Evolutionary conservation across 2,797 vertebrate genomes (phyloP).

Genomic region (Gouania willdenowi): DNA sequence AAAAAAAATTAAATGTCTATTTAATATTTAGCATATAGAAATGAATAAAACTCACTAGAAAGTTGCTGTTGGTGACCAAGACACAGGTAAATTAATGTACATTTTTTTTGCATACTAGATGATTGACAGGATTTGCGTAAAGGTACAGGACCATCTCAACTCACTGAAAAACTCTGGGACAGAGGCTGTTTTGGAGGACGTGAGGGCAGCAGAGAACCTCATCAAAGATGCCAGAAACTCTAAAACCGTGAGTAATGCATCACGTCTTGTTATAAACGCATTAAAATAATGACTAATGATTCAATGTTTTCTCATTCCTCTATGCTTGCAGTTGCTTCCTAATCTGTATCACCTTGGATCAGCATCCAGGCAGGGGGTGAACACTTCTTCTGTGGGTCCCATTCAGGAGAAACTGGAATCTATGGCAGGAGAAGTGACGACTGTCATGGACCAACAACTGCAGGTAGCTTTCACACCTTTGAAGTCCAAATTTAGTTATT

Average conservation of each 20-base stretch:
- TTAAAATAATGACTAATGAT: neutral
- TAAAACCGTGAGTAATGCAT: constrained; percentile 82
- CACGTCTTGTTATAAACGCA: neutral
- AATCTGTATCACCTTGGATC: constrained; percentile 91
- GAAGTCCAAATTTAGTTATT: no score
- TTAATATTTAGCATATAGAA: no score
- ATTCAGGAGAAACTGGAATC: constrained; percentile 95
- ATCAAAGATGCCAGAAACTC: constrained; percentile 96
- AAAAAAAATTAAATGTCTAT: no score
- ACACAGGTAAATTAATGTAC: neutral
- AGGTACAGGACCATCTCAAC: constrained; percentile 97
- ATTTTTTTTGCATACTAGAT: constrained; percentile 76
- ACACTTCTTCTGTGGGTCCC: constrained; percentile 79
- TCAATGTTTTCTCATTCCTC: neutral
- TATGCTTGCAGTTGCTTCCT: constrained; percentile 82
- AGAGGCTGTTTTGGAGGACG: constrained; percentile 85
- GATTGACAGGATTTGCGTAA: constrained; percentile 97
- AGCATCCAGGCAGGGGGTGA: constrained; percentile 81
- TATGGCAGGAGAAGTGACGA: constrained; percentile 94
- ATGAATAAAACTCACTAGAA: no score
- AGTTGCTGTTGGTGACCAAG: no score
- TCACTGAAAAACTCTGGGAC: constrained; percentile 86
- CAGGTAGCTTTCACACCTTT: constrained; percentile 73
- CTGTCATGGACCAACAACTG: constrained; percentile 91
- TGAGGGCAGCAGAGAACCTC: constrained; percentile 87